Conservation (phyloP, 2,113 vertebrate species). For the Misgurnus mizolepis region DNA sequence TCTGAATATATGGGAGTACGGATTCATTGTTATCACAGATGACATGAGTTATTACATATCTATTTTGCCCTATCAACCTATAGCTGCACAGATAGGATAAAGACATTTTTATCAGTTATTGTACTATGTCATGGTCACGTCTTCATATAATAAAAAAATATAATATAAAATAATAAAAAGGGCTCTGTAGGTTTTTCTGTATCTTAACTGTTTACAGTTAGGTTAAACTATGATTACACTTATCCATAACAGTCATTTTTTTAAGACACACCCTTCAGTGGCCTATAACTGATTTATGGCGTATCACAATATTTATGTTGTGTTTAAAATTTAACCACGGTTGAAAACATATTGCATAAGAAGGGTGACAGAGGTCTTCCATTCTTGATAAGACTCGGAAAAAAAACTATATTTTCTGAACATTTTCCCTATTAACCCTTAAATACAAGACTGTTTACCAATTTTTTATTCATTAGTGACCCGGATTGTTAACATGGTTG, state of each 20-base stretch:
- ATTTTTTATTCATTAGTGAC: too few relatives aligned
- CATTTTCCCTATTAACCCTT: not conserved
- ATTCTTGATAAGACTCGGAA: slow-evolving; percentile 25
- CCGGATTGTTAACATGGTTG: too few relatives aligned
- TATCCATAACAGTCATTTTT: too few relatives aligned
- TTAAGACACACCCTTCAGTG: too few relatives aligned
- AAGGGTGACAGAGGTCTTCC: slow-evolving; percentile 1
- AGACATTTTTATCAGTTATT: not conserved
- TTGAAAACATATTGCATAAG: slow-evolving; percentile 25
- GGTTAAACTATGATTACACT: too few relatives aligned
- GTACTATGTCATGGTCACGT: not conserved
- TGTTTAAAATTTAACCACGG: slow-evolving; percentile 32
- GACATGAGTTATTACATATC: too few relatives aligned
- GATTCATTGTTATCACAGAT: not conserved
- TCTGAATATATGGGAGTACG: not conserved
- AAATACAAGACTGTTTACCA: too few relatives aligned
- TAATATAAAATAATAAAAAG: too few relatives aligned
- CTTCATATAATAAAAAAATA: too few relatives aligned
- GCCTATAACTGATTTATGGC: slow-evolving; percentile 11
- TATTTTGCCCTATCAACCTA: not conserved
- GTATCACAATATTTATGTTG: not conserved
- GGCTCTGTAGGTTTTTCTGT: too few relatives aligned
- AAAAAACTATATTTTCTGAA: not conserved
- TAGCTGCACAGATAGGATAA: too few relatives aligned
- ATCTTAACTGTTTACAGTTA: too few relatives aligned